phyloP scores from a whole-genome alignment of 2,888 invertebrate genomes.

The Urechis unicinctus region DNA sequence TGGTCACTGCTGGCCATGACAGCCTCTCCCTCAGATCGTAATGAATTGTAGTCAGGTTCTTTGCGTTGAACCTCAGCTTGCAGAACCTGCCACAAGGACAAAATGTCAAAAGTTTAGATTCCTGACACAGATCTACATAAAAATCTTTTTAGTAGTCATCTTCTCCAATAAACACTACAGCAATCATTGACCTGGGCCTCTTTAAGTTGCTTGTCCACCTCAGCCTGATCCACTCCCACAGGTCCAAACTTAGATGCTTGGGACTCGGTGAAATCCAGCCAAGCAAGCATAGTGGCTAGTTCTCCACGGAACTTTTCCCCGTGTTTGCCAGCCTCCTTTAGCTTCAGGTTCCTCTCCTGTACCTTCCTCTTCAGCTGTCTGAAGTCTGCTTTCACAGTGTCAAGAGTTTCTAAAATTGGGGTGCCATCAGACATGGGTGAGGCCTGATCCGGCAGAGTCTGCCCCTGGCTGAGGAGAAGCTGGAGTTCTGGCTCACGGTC shows the following conservation, averaged over 20 bases:
- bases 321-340: conserved; percentile 55
- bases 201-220: conserved; percentile 73
- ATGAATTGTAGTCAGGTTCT: conserved; percentile 81
- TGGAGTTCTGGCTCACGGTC: conserved; percentile 33
- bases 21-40: conserved; percentile 63
- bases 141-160: too few species aligned
- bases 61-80: conserved; percentile 90
- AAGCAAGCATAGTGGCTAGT: conserved; percentile 61
- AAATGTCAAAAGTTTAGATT: too few species aligned
- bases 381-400: conserved; percentile 85
- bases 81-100: conserved; percentile 55
- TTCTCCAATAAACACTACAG: background rate
- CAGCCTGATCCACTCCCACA: conserved; percentile 67
- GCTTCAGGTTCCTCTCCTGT: conserved; percentile 58
- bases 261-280: conserved; percentile 81
- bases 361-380: conserved; percentile 83
- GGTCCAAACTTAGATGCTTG: conserved; percentile 68
- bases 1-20: conserved; percentile 82
- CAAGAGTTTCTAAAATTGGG: conserved; percentile 66
- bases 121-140: too few species aligned
- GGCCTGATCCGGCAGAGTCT: conserved; percentile 55
- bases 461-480: conserved; percentile 78
- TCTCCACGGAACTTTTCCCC: conserved; percentile 71
- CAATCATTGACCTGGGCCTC: conserved; percentile 63
- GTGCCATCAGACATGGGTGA: conserved; percentile 54